Evolutionary conservation across 2,888 invertebrate genomes (phyloP).

Genomic region (Chymomyza procnemis): DNA sequence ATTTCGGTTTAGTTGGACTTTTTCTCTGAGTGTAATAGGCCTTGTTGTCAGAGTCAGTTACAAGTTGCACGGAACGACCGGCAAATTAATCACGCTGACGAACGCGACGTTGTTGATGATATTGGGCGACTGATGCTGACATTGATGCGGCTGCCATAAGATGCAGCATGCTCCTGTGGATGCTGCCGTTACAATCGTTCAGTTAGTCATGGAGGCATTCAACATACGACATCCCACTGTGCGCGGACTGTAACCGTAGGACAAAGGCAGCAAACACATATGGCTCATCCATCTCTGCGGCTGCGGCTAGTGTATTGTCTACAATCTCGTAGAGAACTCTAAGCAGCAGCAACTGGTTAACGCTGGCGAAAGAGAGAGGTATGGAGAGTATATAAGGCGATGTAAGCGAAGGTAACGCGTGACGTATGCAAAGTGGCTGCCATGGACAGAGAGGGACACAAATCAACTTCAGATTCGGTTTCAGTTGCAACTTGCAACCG

Average conservation of each 20-base stretch:
- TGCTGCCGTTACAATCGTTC: slow-evolving; percentile 56
- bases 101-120: slow-evolving; percentile 73
- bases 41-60: slow-evolving; percentile 31
- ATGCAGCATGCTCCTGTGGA: slow-evolving; percentile 23
- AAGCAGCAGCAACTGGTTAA: slow-evolving; percentile 15
- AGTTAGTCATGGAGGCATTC: slow-evolving; percentile 19
- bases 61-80: slow-evolving; percentile 57
- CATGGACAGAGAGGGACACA: not conserved
- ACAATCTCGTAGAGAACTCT: slow-evolving; percentile 6
- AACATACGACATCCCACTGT: slow-evolving; percentile 58
- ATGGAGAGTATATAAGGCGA: not conserved
- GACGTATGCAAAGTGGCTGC: slow-evolving; percentile 24
- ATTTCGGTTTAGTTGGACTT: not conserved
- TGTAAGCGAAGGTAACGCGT: slow-evolving; percentile 1
- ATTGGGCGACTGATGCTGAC: slow-evolving; percentile 74
- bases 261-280: not conserved
- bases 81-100: slow-evolving; percentile 70
- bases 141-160: slow-evolving; percentile 67
- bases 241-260: slow-evolving; percentile 42
- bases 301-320: slow-evolving; percentile 19
- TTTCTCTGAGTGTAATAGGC: not conserved
- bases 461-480: not conserved
- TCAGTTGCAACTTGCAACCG: not conserved
- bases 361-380: not conserved
- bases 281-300: slow-evolving; percentile 70